Conservation (phyloP, 2,888 invertebrate species). For the Baccha elongata region DNA sequence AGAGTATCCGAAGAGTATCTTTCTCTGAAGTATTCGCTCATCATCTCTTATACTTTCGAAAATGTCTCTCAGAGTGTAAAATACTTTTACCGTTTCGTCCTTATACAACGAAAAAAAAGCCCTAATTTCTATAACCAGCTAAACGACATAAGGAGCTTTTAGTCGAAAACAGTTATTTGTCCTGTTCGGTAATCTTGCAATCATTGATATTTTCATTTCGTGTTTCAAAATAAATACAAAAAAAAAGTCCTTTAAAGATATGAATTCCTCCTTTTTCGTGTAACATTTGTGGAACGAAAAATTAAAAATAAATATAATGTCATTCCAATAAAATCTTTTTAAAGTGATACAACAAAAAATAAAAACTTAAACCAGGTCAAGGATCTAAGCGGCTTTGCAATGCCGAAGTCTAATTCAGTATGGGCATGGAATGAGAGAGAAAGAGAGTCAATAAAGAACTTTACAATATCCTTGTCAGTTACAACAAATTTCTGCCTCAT, state of each 20-base stretch:
- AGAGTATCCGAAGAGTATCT: too few relatives aligned
- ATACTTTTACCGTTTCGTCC: slow-evolving; percentile 45
- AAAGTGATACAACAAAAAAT: slow-evolving; percentile 21
- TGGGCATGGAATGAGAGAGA: slow-evolving; percentile 35
- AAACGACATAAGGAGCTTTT: slow-evolving; percentile 80
- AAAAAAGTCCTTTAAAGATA: slow-evolving; percentile 25
- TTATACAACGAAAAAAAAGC: slow-evolving; percentile 38
- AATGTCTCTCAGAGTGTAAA: slow-evolving; percentile 14
- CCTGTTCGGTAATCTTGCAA: slow-evolving; percentile 78
- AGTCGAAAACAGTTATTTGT: slow-evolving; percentile 80
- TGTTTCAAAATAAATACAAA: slow-evolving; percentile 5
- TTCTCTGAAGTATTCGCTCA: neutral
- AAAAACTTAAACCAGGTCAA: slow-evolving; percentile 37
- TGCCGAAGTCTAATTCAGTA: slow-evolving; percentile 32
- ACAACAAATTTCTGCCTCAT: slow-evolving; percentile 66
- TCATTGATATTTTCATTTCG: neutral
- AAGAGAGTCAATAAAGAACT: slow-evolving; percentile 52
- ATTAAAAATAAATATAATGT: slow-evolving; percentile 2
- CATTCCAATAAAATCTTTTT: slow-evolving; percentile 4
- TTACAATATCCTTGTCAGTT: slow-evolving; percentile 69
- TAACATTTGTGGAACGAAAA: slow-evolving; percentile 27
- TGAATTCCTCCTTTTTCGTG: slow-evolving; percentile 11
- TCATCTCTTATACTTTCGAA: slow-evolving; percentile 3
- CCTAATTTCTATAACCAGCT: slow-evolving; percentile 77
- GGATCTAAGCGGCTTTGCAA: slow-evolving; percentile 43